Evolutionary conservation across 2,113 vertebrate genomes (phyloP).

Genomic region (Glaucidium brasilianum): DNA sequence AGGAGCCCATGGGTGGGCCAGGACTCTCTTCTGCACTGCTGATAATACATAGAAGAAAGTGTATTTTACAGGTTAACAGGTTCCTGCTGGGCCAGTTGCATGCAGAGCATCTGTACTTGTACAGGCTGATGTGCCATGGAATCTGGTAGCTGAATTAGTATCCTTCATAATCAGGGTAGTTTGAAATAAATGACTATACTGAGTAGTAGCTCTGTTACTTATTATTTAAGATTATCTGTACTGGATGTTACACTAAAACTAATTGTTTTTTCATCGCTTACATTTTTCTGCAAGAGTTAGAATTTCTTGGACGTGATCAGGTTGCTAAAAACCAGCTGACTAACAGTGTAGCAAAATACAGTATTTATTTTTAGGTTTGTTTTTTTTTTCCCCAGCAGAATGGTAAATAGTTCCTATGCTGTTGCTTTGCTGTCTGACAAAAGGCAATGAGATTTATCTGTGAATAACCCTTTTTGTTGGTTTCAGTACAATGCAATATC

Average conservation of each 20-base stretch:
- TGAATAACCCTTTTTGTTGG: conserved; percentile 45
- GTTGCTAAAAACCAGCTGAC: conserved; percentile 31
- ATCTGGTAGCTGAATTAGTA: not conserved
- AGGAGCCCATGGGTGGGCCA: not conserved
- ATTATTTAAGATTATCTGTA: not conserved
- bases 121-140: not conserved
- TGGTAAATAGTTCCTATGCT: conserved; percentile 12
- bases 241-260: conserved; percentile 7
- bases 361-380: conserved; percentile 36
- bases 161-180: conserved; percentile 7
- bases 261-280: not conserved
- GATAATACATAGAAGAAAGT: not conserved
- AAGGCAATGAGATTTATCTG: conserved; percentile 30
- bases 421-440: conserved; percentile 5
- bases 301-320: conserved; percentile 25
- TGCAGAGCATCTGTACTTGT: not conserved
- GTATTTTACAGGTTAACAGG: not conserved
- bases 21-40: not conserved
- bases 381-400: not conserved
- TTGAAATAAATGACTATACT: not conserved
- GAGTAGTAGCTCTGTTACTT: conserved; percentile 8
- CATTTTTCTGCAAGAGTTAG: conserved; percentile 5
- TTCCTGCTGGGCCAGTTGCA: not conserved
- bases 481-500: conserved; percentile 28
- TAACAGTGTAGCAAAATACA: conserved; percentile 18